Evolutionary conservation across 2,888 invertebrate genomes (phyloP).

Genomic region (Drosophila macrospina): DNA sequence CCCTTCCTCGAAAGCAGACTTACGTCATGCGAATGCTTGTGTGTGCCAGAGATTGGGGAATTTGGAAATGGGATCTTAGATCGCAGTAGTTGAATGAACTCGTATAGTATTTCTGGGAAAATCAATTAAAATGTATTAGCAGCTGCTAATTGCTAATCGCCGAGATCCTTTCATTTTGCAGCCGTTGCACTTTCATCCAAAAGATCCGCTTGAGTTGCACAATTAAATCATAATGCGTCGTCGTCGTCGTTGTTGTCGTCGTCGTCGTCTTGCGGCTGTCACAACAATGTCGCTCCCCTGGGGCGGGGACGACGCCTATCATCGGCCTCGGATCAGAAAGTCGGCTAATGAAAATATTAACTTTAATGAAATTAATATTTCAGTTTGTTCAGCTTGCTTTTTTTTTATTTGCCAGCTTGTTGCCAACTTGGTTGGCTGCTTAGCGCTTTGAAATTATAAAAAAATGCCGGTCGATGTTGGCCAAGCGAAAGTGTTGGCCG

Average conservation of each 20-base stretch:
- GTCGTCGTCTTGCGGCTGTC: slow-evolving; percentile 47
- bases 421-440: slow-evolving; percentile 33
- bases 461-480: slow-evolving; percentile 52
- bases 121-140: slow-evolving; percentile 46
- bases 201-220: slow-evolving; percentile 40
- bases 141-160: slow-evolving; percentile 42
- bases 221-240: slow-evolving; percentile 70
- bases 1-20: slow-evolving; percentile 23
- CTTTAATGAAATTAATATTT: slow-evolving; percentile 77
- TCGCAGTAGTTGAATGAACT: slow-evolving; percentile 48
- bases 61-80: slow-evolving; percentile 15
- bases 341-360: slow-evolving; percentile 78
- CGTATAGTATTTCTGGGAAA: slow-evolving; percentile 33
- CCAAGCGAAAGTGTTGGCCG: slow-evolving; percentile 72
- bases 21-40: slow-evolving; percentile 56
- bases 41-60: slow-evolving; percentile 51
- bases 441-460: slow-evolving; percentile 49
- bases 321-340: slow-evolving; percentile 60
- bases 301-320: slow-evolving; percentile 49
- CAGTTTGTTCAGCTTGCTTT: slow-evolving; percentile 11
- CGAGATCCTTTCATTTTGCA: slow-evolving; percentile 69
- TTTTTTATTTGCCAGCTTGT: slow-evolving; percentile 10
- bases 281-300: slow-evolving; percentile 45
- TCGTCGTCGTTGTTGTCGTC: slow-evolving; percentile 34
- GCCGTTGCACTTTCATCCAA: slow-evolving; percentile 49